These are phyloP conservation scores for Platycheirus albimanus DNA, from an alignment of 2,888 invertebrate genomes.

Conservation along the genomic window DNA sequence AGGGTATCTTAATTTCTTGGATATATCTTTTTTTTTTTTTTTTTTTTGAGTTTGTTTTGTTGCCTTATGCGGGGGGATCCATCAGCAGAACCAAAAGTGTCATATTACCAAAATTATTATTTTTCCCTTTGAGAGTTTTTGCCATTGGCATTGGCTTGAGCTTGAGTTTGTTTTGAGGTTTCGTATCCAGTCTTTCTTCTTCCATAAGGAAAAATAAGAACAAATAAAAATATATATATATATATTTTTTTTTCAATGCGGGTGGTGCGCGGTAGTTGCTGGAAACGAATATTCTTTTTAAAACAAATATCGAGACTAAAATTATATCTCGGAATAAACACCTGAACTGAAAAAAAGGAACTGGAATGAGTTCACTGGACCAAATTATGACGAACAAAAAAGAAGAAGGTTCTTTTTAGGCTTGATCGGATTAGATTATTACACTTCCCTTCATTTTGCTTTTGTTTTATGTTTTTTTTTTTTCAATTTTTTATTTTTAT, in stretches of 20 bases:
- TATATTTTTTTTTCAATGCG: conserved; percentile 51
- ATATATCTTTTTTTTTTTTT: conserved; percentile 20
- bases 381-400: conserved; percentile 46
- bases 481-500: no score
- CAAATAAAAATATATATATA: background rate
- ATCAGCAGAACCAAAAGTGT: conserved; percentile 57
- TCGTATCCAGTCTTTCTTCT: conserved; percentile 27
- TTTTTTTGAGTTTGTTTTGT: conserved; percentile 1
- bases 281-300: conserved; percentile 1
- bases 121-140: conserved; percentile 34
- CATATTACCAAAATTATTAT: conserved; percentile 60
- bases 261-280: conserved; percentile 51
- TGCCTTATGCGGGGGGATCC: conserved; percentile 61
- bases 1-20: conserved; percentile 69
- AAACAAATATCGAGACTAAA: background rate
- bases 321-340: conserved; percentile 37
- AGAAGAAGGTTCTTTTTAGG: conserved; percentile 28
- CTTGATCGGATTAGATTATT: conserved; percentile 72
- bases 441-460: conserved; percentile 48
- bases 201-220: background rate
- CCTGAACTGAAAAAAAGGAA: conserved; percentile 50
- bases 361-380: conserved; percentile 68
- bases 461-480: conserved; percentile 23
- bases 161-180: conserved; percentile 51
- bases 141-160: conserved; percentile 48